These are phyloP conservation scores for Tetragonisca angustula DNA, from an alignment of 2,888 invertebrate species.

Conservation along the genomic window DNA sequence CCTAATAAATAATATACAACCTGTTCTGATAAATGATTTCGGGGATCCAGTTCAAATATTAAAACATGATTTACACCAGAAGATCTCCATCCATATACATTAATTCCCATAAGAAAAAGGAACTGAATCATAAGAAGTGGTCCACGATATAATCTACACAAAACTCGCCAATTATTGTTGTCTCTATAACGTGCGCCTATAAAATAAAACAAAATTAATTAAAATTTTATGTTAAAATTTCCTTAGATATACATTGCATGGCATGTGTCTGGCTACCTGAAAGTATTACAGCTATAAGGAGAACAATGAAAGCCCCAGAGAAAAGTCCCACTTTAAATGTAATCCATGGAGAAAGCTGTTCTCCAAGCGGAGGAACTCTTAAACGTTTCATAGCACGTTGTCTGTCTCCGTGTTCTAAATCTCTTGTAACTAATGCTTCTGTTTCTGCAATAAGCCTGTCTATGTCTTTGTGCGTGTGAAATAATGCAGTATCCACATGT, in stretches of 20 bases:
- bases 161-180: slow-evolving; percentile 87
- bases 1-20: slow-evolving; percentile 74
- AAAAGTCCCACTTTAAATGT: slow-evolving; percentile 94
- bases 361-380: slow-evolving; percentile 93
- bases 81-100: slow-evolving; percentile 98
- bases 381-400: slow-evolving; percentile 95
- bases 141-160: slow-evolving; percentile 95
- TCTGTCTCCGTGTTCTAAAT: slow-evolving; percentile 91
- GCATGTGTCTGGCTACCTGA: slow-evolving; percentile 85
- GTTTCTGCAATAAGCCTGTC: slow-evolving; percentile 93
- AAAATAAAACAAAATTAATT: background rate
- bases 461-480: slow-evolving; percentile 94
- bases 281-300: slow-evolving; percentile 89
- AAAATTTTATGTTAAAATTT: background rate
- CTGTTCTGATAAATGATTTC: slow-evolving; percentile 96
- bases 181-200: slow-evolving; percentile 63
- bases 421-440: slow-evolving; percentile 89
- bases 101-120: slow-evolving; percentile 97
- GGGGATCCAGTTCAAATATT: slow-evolving; percentile 98
- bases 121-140: slow-evolving; percentile 96
- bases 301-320: slow-evolving; percentile 92
- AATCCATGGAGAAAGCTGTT: slow-evolving; percentile 92
- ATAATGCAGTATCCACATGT: slow-evolving; percentile 92
- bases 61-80: slow-evolving; percentile 99
- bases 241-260: no score